Conservation (phyloP, 2,113 vertebrate species). For the Corvus hawaiiensis region DNA sequence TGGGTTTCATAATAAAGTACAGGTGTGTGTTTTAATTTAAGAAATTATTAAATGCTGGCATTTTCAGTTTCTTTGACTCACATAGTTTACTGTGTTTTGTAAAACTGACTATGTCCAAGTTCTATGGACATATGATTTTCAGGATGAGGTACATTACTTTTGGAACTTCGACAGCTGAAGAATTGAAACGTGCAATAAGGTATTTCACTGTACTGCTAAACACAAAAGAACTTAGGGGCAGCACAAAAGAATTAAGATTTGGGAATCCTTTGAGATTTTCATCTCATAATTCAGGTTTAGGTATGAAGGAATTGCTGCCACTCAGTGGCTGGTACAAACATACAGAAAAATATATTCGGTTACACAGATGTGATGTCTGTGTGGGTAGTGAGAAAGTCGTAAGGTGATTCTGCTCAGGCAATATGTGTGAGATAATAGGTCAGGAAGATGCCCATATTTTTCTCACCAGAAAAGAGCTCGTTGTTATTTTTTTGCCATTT, state of each 20-base stretch:
- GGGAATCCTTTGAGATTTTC: background rate
- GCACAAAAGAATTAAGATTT: background rate
- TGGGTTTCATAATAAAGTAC: background rate
- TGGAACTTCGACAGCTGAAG: background rate
- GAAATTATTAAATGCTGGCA: background rate
- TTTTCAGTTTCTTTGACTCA: background rate
- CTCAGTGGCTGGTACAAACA: constrained; percentile 28
- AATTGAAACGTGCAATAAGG: background rate
- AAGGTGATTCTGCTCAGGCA: background rate
- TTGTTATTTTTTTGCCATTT: background rate
- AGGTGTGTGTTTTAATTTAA: background rate
- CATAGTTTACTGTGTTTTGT: background rate
- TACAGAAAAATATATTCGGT: background rate
- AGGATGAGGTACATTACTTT: background rate
- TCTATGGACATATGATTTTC: background rate
- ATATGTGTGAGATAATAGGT: background rate
- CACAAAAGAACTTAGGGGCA: background rate
- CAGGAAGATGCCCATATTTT: background rate
- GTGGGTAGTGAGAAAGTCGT: background rate
- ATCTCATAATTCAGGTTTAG: background rate
- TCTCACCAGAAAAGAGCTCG: background rate
- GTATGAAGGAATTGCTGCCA: constrained; percentile 46
- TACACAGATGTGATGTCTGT: background rate
- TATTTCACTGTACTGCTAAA: background rate
- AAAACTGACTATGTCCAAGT: background rate